Conservation (phyloP, 2,797 vertebrate species). For the Borostomias antarcticus region DNA sequence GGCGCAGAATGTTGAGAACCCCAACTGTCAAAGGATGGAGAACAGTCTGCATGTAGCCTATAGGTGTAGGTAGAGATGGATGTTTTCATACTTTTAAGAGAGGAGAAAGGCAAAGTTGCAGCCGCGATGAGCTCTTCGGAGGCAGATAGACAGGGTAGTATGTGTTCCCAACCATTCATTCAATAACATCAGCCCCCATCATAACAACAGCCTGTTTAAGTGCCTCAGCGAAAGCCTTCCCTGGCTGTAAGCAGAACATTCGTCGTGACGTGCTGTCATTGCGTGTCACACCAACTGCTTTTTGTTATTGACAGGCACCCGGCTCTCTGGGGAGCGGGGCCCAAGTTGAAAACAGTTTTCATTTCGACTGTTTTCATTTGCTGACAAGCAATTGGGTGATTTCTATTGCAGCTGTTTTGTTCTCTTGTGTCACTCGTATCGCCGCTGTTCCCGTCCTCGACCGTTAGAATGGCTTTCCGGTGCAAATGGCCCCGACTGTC, state of each 20-base stretch:
- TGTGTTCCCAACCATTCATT: conserved; percentile 3
- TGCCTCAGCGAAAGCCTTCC: conserved; percentile 23
- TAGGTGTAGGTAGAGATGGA: background rate
- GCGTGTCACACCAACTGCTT: conserved; percentile 18
- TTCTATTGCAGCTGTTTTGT: conserved; percentile 48
- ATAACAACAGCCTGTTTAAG: conserved; percentile 30
- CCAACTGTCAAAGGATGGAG: background rate
- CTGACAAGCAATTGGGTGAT: conserved; percentile 49
- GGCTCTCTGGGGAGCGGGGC: conserved; percentile 29
- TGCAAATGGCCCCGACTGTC: conserved; percentile 49
- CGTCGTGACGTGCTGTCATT: conserved; percentile 27
- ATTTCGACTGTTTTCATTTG: conserved; percentile 53
- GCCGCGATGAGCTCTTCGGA: background rate
- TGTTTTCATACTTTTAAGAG: background rate
- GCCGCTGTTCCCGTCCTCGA: conserved; percentile 29
- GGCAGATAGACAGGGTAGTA: background rate
- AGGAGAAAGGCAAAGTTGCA: too few relatives aligned
- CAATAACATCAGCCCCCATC: background rate
- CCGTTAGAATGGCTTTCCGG: conserved; percentile 29
- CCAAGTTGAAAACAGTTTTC: conserved; percentile 45
- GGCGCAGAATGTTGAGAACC: background rate
- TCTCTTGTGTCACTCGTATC: conserved; percentile 17
- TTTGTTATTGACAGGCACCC: conserved; percentile 15
- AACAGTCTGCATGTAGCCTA: background rate
- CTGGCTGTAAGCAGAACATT: conserved; percentile 30